phyloP scores from a whole-genome alignment of 2,113 vertebrate species.

The Phrynosoma platyrhinos region DNA sequence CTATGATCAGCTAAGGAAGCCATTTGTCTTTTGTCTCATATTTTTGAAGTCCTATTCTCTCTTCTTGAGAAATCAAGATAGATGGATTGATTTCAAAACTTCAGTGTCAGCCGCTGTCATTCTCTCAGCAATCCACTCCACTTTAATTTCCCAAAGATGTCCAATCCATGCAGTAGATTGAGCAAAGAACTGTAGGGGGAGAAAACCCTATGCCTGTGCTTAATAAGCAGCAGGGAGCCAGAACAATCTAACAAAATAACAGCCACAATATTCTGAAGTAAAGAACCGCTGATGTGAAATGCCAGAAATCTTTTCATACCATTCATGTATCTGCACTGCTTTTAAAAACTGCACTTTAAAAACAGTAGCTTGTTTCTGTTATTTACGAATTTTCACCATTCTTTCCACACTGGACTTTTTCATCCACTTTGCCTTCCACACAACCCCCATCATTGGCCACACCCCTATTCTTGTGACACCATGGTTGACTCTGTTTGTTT shows the following conservation, averaged over 20 bases:
- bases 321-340: not conserved
- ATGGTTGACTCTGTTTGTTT: not conserved
- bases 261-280: not conserved
- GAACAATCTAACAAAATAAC: slow-evolving; percentile 18
- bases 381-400: not conserved
- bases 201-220: not conserved
- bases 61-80: slow-evolving; percentile 5
- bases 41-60: slow-evolving; percentile 15
- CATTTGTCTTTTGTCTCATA: slow-evolving; percentile 24
- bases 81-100: slow-evolving; percentile 26
- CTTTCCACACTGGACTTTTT: not conserved
- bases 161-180: not conserved
- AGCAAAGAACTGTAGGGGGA: slow-evolving; percentile 2
- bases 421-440: not conserved
- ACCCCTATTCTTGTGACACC: not conserved
- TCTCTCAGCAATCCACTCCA: not conserved
- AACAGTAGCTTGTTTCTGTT: not conserved
- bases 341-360: not conserved
- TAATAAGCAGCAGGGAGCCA: slow-evolving; percentile 12
- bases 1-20: slow-evolving; percentile 21
- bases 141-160: slow-evolving; percentile 24
- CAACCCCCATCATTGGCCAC: not conserved
- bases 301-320: not conserved
- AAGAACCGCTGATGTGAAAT: not conserved
- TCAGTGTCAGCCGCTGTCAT: slow-evolving; percentile 1